Percentiles rank a stretch among this genome's conserved stretches.
Evolutionary conservation across 2,113 vertebrate genomes (phyloP).

Genomic region (Cygnus buccinator): DNA sequence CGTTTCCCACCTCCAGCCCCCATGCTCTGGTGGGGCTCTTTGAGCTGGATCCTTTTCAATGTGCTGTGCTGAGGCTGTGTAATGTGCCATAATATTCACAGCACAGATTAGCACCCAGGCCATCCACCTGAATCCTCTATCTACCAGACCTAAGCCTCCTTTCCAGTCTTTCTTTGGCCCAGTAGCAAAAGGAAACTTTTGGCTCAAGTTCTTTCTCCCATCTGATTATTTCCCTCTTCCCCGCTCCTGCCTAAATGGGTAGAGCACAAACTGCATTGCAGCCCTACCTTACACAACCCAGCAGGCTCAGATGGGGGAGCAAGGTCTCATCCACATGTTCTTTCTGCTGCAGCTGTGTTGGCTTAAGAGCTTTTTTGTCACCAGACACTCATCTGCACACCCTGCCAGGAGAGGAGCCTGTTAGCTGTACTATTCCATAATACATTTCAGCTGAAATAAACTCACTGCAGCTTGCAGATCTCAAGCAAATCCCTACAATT

Average conservation of each 20-base stretch:
- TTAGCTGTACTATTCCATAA: background rate
- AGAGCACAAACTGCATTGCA: background rate
- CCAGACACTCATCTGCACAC: background rate
- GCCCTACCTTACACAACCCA: background rate
- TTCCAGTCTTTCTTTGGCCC: background rate
- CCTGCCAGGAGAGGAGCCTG: background rate
- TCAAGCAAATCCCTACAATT: background rate
- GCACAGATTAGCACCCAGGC: background rate
- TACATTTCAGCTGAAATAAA: background rate
- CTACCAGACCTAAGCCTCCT: background rate
- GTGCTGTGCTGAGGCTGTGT: background rate
- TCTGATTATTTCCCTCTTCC: background rate
- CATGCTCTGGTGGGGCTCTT: background rate
- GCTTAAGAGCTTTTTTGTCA: background rate
- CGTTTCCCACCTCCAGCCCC: background rate
- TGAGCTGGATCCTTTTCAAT: background rate
- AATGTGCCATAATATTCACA: background rate
- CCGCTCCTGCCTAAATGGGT: background rate
- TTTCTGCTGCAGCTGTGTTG: constrained; percentile 28
- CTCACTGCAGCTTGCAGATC: background rate
- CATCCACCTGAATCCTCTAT: background rate
- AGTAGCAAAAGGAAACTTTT: constrained; percentile 3
- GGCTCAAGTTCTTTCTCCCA: background rate
- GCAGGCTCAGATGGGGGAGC: background rate
- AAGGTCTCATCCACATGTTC: background rate